Percentiles rank a stretch among this genome's conserved stretches.
These are phyloP conservation scores for Ibidorhyncha struthersii DNA, from an alignment of 2,113 vertebrate species.

Conservation along the genomic window DNA sequence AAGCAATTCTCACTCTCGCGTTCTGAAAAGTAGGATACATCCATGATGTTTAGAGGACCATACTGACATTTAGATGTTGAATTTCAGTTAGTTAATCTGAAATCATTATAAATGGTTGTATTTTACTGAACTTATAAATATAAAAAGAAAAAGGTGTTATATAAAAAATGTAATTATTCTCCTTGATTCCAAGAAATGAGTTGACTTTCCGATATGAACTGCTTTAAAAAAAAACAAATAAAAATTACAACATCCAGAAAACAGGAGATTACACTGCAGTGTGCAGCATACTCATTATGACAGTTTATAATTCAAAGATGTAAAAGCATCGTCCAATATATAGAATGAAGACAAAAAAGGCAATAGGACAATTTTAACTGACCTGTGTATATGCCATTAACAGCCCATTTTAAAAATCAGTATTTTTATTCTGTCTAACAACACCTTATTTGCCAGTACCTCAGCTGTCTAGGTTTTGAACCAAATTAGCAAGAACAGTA, in stretches of 20 bases:
- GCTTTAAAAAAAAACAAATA: background rate
- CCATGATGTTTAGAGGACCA: background rate
- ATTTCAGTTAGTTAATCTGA: background rate
- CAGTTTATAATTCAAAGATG: background rate
- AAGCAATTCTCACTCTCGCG: background rate
- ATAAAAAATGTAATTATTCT: background rate
- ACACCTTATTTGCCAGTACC: background rate
- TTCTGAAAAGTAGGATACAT: background rate
- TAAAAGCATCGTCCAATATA: background rate
- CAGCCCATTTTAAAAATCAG: background rate
- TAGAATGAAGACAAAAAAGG: background rate
- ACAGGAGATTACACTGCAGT: background rate
- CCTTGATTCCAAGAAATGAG: background rate
- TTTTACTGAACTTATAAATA: background rate
- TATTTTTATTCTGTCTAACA: background rate
- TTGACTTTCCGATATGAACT: background rate
- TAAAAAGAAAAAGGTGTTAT: background rate
- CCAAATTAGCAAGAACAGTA: background rate
- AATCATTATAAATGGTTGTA: background rate
- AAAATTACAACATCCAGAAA: background rate
- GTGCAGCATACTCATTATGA: accelerated
- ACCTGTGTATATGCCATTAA: background rate
- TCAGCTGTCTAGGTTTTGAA: background rate
- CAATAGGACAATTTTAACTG: background rate
- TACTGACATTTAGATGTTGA: background rate